These are phyloP conservation scores for Bubo bubo DNA, from an alignment of 2,113 vertebrate genomes.

Conservation along the genomic window DNA sequence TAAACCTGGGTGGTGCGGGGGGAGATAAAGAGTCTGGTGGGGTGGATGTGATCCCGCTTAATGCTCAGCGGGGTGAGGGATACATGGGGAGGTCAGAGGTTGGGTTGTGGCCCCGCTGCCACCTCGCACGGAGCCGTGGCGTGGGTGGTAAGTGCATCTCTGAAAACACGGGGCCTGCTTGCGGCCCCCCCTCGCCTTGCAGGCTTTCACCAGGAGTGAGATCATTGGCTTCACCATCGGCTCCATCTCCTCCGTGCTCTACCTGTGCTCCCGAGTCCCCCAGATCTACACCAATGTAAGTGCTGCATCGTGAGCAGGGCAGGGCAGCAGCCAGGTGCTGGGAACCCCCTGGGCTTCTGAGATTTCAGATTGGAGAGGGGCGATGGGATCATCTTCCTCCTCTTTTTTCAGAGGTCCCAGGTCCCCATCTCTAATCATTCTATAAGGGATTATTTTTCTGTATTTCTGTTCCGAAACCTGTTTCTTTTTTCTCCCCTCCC, in stretches of 20 bases:
- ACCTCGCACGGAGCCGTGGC: fast-evolving
- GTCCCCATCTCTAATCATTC: not conserved
- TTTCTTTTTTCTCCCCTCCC: not conserved
- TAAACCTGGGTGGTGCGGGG: too few species aligned
- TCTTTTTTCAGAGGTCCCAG: not conserved
- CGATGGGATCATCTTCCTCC: not conserved
- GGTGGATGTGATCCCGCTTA: fast-evolving
- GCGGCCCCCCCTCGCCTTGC: not conserved
- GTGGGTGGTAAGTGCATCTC: fast-evolving
- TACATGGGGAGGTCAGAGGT: not conserved
- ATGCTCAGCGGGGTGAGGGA: not conserved
- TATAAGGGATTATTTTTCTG: not conserved
- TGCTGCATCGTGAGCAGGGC: fast-evolving
- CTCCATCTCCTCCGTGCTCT: slow-evolving; percentile 87
- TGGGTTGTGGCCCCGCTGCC: not conserved
- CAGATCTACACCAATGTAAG: slow-evolving; percentile 95
- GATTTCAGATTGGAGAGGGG: fast-evolving
- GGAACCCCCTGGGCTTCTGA: not conserved
- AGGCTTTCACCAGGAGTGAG: slow-evolving; percentile 85
- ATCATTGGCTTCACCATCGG: slow-evolving; percentile 87
- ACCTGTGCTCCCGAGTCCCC: slow-evolving; percentile 88
- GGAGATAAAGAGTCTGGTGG: fast-evolving
- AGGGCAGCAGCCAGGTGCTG: fast-evolving
- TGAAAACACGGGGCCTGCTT: not conserved
- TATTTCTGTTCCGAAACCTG: not conserved